These are phyloP conservation scores for Urocolius indicus DNA, from an alignment of 2,113 vertebrate species.

Conservation along the genomic window DNA sequence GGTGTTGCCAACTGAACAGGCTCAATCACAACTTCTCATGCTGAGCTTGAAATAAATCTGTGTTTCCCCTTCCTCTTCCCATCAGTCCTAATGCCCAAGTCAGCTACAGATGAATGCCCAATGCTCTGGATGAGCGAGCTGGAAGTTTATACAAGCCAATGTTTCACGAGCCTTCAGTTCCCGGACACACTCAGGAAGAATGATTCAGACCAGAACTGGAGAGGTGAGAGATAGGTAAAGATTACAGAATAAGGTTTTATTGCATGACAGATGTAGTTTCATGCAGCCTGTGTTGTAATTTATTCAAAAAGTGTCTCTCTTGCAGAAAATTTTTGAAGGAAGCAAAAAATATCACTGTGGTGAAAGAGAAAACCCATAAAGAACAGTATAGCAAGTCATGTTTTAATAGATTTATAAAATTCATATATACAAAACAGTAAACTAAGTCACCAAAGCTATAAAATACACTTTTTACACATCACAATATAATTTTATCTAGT, in stretches of 20 bases:
- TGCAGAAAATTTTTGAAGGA: background rate
- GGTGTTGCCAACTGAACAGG: background rate
- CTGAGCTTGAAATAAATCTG: background rate
- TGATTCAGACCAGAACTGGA: background rate
- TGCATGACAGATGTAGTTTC: background rate
- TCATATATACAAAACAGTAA: conserved; percentile 76
- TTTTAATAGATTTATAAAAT: conserved; percentile 79
- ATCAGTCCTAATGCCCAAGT: background rate
- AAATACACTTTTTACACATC: conserved; percentile 72
- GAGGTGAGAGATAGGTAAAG: background rate
- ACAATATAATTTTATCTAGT: conserved; percentile 57
- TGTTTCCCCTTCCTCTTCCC: background rate
- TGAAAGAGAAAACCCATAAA: background rate
- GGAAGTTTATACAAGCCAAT: background rate
- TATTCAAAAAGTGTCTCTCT: background rate
- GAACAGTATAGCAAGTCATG: conserved; percentile 62
- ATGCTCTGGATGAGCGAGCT: background rate
- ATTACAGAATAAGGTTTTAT: background rate
- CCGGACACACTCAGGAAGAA: background rate
- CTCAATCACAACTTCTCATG: background rate
- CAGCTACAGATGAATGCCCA: background rate
- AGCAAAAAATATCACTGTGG: background rate
- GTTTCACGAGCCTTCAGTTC: background rate
- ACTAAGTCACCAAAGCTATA: conserved; percentile 64
- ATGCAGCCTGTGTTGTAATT: background rate